phyloP scores from a whole-genome alignment of 2,113 vertebrate genomes.

The Takifugu bimaculatus region DNA sequence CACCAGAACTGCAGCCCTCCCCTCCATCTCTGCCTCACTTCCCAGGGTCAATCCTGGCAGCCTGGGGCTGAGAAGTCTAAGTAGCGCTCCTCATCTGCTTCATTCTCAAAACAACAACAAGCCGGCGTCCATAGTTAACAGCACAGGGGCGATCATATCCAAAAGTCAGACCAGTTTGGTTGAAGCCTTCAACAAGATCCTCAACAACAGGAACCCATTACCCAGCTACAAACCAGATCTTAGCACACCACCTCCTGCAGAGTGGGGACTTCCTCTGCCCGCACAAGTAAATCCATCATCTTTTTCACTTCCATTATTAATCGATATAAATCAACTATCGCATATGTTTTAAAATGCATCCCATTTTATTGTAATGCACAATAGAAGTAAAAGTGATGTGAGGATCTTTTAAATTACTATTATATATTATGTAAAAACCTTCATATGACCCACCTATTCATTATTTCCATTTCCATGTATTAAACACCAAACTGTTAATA shows the following conservation, averaged over 20 bases:
- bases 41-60: conserved; percentile 40
- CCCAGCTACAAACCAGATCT: conserved; percentile 91
- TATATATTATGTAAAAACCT: too few species aligned
- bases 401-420: too few species aligned
- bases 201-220: conserved; percentile 93
- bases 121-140: conserved; percentile 70
- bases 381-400: too few species aligned
- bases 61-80: conserved; percentile 75
- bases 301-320: too few species aligned
- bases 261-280: conserved; percentile 83
- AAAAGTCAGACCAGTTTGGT: conserved; percentile 91
- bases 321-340: too few species aligned
- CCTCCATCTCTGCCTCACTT: conserved; percentile 47
- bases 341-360: too few species aligned
- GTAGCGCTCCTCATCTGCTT: conserved; percentile 51
- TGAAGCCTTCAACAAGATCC: conserved; percentile 94
- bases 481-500: too few species aligned
- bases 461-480: too few species aligned
- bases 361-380: too few species aligned
- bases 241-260: conserved; percentile 72
- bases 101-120: conserved; percentile 67
- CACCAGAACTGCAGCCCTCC: conserved; percentile 60
- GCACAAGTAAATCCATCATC: conserved; percentile 51
- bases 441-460: too few species aligned
- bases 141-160: conserved; percentile 83